Conservation (phyloP, 2,113 vertebrate species). For the Aepyceros melampus region DNA sequence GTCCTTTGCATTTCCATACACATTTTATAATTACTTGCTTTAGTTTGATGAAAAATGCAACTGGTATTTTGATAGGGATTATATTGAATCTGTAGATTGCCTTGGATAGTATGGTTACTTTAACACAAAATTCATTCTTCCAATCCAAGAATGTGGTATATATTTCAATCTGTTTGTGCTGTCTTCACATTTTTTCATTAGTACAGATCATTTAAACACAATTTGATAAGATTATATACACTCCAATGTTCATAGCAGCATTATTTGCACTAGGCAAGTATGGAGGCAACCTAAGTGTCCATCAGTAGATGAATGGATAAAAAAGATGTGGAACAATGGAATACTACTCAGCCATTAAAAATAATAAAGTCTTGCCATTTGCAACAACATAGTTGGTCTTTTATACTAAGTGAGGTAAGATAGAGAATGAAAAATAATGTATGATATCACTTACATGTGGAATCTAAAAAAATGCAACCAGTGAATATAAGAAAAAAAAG, state of each 20-base stretch:
- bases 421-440: neutral
- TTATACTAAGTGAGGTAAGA: neutral
- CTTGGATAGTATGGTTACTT: neutral
- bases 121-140: neutral
- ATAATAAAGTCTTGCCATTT: neutral
- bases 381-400: neutral
- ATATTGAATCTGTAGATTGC: neutral
- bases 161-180: neutral
- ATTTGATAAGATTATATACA: neutral
- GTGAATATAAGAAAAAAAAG: neutral
- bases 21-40: neutral
- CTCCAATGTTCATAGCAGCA: neutral
- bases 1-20: neutral
- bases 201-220: neutral
- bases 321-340: neutral
- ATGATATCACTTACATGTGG: neutral
- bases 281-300: neutral
- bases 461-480: neutral
- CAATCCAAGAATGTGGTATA: neutral
- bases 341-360: neutral
- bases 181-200: neutral
- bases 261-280: neutral
- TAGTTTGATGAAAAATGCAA: neutral
- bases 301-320: neutral
- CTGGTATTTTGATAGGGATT: neutral